Evolutionary conservation across 2,113 vertebrate genomes (phyloP).

Genomic region (Empidonax traillii): DNA sequence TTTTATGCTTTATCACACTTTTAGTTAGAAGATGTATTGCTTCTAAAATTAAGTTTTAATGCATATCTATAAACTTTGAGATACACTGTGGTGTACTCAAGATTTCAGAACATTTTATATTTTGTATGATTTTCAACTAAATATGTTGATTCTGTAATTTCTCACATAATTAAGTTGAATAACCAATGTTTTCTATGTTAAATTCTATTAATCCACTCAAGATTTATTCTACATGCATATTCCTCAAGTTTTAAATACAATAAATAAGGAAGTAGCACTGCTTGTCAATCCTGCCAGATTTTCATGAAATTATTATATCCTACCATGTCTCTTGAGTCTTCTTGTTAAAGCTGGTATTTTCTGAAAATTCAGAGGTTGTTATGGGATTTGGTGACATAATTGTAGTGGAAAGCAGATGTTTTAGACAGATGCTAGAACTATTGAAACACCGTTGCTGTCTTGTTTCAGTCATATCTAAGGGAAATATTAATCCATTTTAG

Average conservation of each 20-base stretch:
- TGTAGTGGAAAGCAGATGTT: neutral
- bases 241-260: neutral
- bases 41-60: neutral
- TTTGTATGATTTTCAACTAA: neutral
- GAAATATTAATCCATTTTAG: neutral
- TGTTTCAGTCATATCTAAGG: neutral
- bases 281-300: neutral
- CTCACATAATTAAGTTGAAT: neutral
- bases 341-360: neutral
- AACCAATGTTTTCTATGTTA: neutral
- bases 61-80: neutral
- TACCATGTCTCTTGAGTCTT: neutral
- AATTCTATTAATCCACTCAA: neutral
- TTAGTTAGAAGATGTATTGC: neutral
- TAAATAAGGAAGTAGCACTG: neutral
- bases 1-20: neutral
- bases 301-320: neutral
- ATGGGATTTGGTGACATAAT: neutral
- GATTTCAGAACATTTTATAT: neutral
- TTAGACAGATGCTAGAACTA: neutral
- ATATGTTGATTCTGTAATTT: neutral
- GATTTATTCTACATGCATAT: neutral
- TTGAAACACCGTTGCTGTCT: neutral
- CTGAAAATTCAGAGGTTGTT: neutral
- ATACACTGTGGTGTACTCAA: neutral